A percentile compares a stretch with the other conserved stretches of the same genome.
Conservation (phyloP, 2,888 invertebrate species). For the Ypsolopha scabrella region DNA sequence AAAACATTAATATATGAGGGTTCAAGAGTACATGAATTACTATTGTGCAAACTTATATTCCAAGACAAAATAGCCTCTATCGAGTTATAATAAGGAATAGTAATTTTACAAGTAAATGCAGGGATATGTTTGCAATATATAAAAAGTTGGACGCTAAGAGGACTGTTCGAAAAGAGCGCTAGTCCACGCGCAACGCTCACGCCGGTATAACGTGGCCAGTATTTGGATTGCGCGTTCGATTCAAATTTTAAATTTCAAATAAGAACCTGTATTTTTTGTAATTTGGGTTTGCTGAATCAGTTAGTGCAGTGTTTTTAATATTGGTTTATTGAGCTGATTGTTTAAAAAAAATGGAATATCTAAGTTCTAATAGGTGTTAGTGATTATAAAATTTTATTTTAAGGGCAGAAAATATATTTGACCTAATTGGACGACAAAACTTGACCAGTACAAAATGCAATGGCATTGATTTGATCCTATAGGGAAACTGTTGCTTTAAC, state of each 20-base stretch:
- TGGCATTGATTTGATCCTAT: neutral
- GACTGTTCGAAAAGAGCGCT: constrained; percentile 12
- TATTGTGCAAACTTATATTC: neutral
- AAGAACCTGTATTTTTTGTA: neutral
- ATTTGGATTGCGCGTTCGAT: neutral
- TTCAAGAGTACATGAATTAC: neutral
- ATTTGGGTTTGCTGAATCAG: neutral
- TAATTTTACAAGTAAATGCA: neutral
- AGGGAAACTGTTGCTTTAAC: neutral
- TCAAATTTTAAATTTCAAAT: neutral
- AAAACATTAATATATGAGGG: constrained; percentile 17
- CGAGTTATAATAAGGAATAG: neutral
- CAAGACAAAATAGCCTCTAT: neutral
- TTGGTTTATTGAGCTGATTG: neutral
- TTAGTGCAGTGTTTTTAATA: neutral
- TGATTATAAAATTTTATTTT: neutral
- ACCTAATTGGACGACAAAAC: neutral
- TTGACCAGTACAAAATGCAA: neutral
- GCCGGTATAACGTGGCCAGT: constrained; percentile 31
- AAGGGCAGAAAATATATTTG: neutral
- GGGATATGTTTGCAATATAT: constrained; percentile 10
- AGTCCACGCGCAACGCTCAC: constrained; percentile 36
- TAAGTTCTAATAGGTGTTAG: neutral
- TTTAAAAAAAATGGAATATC: neutral
- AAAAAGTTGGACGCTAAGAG: too few relatives aligned